These are phyloP conservation scores for Procambarus virginalis DNA, from an alignment of 1,140 invertebrate species.

Conservation along the genomic window DNA sequence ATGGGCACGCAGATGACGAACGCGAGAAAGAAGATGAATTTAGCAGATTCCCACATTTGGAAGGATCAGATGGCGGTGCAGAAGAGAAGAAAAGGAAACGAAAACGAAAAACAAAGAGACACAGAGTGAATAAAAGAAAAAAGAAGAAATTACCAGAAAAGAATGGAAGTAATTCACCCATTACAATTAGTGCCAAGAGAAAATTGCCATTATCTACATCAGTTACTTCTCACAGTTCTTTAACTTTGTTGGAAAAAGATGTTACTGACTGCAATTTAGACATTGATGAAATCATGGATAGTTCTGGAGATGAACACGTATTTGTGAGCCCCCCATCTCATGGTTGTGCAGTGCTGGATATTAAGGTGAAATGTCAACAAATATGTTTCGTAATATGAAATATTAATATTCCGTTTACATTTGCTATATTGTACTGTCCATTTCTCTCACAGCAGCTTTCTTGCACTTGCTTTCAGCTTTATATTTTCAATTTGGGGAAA, in stretches of 20 bases:
- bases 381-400: too few relatives aligned
- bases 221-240: neutral
- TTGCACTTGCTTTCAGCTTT: too few relatives aligned
- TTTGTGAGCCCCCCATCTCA: conserved; percentile 56
- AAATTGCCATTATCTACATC: neutral
- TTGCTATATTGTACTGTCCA: too few relatives aligned
- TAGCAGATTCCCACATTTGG: neutral
- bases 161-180: conserved; percentile 9
- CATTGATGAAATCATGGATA: conserved; percentile 30
- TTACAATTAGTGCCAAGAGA: neutral
- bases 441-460: too few relatives aligned
- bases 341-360: conserved; percentile 61
- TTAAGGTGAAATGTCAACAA: conserved; percentile 54
- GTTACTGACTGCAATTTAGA: neutral
- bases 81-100: conserved; percentile 63
- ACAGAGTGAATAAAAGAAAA: conserved; percentile 59
- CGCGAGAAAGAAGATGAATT: conserved; percentile 56
- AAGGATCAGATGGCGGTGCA: neutral
- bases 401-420: too few relatives aligned
- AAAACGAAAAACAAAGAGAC: conserved; percentile 54
- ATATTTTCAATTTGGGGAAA: too few relatives aligned
- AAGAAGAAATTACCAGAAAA: conserved; percentile 53
- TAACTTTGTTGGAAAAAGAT: neutral
- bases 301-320: conserved; percentile 27
- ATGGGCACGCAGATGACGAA: conserved; percentile 63